Evolutionary conservation across 2,888 invertebrate genomes (phyloP).

Genomic region (Dolichomitus sp.): DNA sequence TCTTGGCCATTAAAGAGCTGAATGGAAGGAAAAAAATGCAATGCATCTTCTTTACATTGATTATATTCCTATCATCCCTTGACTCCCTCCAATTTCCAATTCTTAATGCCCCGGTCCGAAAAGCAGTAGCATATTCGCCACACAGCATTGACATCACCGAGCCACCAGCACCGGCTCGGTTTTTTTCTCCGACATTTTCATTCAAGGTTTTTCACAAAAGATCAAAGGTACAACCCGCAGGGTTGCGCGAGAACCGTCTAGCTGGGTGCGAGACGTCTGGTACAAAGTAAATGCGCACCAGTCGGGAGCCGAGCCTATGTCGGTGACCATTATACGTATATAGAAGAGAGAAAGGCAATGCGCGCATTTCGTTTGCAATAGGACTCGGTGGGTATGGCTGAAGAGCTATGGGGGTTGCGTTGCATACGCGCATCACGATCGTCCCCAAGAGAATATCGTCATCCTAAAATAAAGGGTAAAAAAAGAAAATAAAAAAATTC

Average conservation of each 20-base stretch:
- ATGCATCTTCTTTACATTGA: neutral
- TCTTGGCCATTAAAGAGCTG: neutral
- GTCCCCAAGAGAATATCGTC: constrained; percentile 41
- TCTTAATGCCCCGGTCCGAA: constrained; percentile 4
- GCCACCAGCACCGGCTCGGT: constrained; percentile 9
- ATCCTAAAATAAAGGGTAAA: constrained; percentile 10
- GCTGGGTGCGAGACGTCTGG: constrained; percentile 28
- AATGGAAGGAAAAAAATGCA: neutral
- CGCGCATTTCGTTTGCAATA: constrained; percentile 33
- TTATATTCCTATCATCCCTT: neutral
- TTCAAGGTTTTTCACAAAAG: constrained; percentile 54
- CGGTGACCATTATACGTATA: constrained; percentile 22
- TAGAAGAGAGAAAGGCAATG: constrained; percentile 4
- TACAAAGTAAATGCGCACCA: constrained; percentile 51
- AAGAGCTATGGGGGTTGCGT: constrained; percentile 40
- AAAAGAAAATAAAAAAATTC: constrained; percentile 8
- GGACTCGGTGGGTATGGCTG: constrained; percentile 31
- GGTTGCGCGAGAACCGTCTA: constrained; percentile 35
- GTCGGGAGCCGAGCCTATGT: constrained; percentile 40
- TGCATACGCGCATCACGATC: constrained; percentile 30
- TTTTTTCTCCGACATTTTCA: constrained; percentile 52
- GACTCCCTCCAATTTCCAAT: neutral
- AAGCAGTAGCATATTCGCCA: neutral
- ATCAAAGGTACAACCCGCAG: constrained; percentile 62
- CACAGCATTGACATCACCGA: constrained; percentile 13